Conservation (phyloP, 2,797 vertebrate genomes). For the Phataginus tricuspis region DNA sequence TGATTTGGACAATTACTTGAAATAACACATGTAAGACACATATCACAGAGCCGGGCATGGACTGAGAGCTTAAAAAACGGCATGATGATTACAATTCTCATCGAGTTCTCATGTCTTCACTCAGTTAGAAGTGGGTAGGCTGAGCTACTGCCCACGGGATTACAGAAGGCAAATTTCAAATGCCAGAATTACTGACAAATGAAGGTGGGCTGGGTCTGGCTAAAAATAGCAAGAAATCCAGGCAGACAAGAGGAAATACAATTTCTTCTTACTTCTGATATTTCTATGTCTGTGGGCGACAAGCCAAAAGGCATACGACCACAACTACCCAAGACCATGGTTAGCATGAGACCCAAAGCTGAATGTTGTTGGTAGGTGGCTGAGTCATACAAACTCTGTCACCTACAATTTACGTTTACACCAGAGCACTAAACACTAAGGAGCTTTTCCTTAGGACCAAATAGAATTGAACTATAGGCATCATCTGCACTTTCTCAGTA, state of each 20-base stretch:
- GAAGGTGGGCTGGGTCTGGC: neutral
- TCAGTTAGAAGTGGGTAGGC: neutral
- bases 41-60: neutral
- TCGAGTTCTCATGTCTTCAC: neutral
- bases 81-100: neutral
- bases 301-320: neutral
- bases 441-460: neutral
- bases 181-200: neutral
- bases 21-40: neutral
- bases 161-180: slow-evolving; percentile 5
- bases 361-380: neutral
- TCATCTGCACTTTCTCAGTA: neutral
- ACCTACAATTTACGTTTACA: neutral
- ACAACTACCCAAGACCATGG: neutral
- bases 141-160: neutral
- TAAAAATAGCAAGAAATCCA: neutral
- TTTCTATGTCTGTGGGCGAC: neutral
- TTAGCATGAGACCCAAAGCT: neutral
- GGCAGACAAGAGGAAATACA: neutral
- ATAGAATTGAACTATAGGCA: neutral
- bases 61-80: neutral
- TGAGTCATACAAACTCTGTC: neutral
- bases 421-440: neutral
- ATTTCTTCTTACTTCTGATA: neutral
- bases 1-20: neutral